Base-by-base conservation (phyloP, 2,888 invertebrate species). In the Lasioglossum lativentre region DNA sequence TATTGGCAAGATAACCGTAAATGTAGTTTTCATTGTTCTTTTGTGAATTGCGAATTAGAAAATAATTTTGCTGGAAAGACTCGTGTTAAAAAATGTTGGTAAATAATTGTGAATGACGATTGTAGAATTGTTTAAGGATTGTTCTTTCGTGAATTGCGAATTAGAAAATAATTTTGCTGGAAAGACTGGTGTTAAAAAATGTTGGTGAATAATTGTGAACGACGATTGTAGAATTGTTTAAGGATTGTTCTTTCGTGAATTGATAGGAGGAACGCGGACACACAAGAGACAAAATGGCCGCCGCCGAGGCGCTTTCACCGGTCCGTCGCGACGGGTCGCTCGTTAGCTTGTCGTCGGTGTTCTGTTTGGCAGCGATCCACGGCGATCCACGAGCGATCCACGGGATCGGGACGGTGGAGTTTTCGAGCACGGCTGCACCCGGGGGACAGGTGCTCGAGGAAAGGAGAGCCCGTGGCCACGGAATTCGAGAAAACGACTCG, bases 401-500 rank as follows among this genome's bases (percentile, higher is more conserved):
- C 59, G 16, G 59, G 27, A 27, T 59, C 59, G 52, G 23, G 59
- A 5, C 59, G 59, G 27, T 5, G 59, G 14, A 27, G 59, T 59
- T 59, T 59, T 59, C 84, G 42, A 12, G 8, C 47, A 56, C 76
- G 80, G 59, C 27, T 85, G 84, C 66, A 30, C 34, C 34, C 59
- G 59, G 14, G 23, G 59, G 59, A 59, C 59, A 59, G 59, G 59
- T 59, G 59, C 59, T 59, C 59, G 59, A 14, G 59, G 27, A 59
- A 59, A 59, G 59, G 52, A 52, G 59, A 59, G 45, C 71, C 27
- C 40, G 14, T 42, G 38, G 40, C 40, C 34, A 68, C 56, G 72
- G 83, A 80, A 85, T 70, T 47, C 78, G 70, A 59, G 78, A 70
- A 78, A 82, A 78, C 75, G 75, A 30, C 56, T n/a, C 34, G 45